Evolutionary conservation across 2,797 vertebrate genomes (phyloP).

Genomic region (Oreochromis mossambicus): DNA sequence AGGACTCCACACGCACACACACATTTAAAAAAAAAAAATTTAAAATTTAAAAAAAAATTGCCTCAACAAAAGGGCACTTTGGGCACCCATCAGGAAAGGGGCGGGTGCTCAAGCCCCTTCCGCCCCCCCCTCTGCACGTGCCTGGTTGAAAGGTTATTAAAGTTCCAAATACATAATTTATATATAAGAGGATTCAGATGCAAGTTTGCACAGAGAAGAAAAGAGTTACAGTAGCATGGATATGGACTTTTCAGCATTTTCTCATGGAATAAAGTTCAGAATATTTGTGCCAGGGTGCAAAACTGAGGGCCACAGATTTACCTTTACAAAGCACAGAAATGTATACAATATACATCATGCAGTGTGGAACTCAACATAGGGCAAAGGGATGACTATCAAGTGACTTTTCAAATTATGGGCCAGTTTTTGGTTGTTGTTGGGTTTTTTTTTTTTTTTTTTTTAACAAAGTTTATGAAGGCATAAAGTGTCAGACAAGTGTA

Average conservation of each 20-base stretch:
- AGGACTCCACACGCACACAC: too few species aligned
- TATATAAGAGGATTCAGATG: neutral
- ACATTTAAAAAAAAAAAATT: too few species aligned
- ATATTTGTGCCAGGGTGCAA: neutral
- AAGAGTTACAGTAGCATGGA: neutral
- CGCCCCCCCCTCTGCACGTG: too few species aligned
- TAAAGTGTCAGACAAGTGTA: neutral
- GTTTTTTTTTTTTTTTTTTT: neutral
- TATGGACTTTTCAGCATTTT: conserved; percentile 17
- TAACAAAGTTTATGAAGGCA: neutral
- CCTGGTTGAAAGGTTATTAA: neutral
- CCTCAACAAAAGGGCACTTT: too few species aligned
- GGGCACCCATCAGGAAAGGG: too few species aligned
- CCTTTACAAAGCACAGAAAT: neutral
- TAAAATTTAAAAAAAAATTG: too few species aligned
- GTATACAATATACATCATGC: neutral
- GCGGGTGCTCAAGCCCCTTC: too few species aligned
- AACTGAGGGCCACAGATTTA: neutral
- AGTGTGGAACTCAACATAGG: neutral
- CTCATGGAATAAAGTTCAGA: neutral
- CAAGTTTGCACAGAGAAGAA: neutral
- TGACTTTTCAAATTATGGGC: neutral
- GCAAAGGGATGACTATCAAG: neutral
- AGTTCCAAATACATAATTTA: neutral
- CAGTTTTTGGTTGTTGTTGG: neutral